Evolutionary conservation across 2,797 vertebrate genomes (phyloP), one percentile per base, ranked within the genome.

Genomic region (Macrochelys suwanniensis): DNA sequence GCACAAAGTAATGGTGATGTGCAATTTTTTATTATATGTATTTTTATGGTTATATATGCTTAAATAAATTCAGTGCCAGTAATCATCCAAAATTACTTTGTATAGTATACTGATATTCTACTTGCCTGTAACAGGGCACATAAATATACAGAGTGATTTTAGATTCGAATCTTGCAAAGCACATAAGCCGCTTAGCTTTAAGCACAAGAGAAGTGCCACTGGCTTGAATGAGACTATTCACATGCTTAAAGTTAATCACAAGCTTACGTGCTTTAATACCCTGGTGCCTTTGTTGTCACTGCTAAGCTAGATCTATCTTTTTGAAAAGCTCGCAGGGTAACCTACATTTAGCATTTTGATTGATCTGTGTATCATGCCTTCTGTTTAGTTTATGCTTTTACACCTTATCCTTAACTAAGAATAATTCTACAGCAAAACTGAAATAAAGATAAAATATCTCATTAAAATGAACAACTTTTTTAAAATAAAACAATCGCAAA

Each of bases 391-490:
- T 90, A 85, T 33, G 11, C 21, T 71, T 88, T 87, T 78, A 80
- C 8, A 92, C 82, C 15, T 42, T 82, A 19, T 56, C 85, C 74
- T 85, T 77, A 88, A 23, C 82, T 89, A 88, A 93, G 65, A 88
- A 89, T 80, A 88, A 89, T 89, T 87, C 71, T 61, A 45, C 31
- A 89, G 76, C 19, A 71, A 82, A 23, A 82, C 15, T 53, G 77
- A 77, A 45, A 56, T 1, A 91, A 92, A 89, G 89, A 85, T 21
- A 83, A 0, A 0, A 11, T 87, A 88, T 84, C n/a, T 11, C 50
- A 57, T 76, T 85, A 92, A 94, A 96, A 59, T 2, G 28, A 93
- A 91, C 53, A 7, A 2, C 2, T 26, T 85, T 94, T 94, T 76
- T 17, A 42, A 61, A 3, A 56, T 6, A 68, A 74, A 94, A 85